Percentiles rank a stretch among this genome's conserved stretches.
These are phyloP conservation scores for Vanessa tameamea DNA, from an alignment of 1,140 invertebrate species.

Conservation along the genomic window DNA sequence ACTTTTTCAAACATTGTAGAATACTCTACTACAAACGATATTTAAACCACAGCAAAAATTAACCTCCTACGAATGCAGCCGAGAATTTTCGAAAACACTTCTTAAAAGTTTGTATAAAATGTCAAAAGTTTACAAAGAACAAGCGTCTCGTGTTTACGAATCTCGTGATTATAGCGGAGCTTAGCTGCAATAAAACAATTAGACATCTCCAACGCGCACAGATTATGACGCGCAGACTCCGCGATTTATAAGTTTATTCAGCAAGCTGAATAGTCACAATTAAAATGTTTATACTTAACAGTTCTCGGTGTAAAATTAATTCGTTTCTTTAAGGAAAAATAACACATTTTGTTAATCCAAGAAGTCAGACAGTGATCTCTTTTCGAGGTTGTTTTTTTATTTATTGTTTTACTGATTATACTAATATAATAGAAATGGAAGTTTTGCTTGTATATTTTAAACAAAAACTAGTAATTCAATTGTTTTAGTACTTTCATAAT, in stretches of 20 bases:
- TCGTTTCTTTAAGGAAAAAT: neutral
- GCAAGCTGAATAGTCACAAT: neutral
- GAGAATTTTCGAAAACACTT: neutral
- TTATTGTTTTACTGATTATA: too few species aligned
- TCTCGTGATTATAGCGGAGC: conserved; percentile 28
- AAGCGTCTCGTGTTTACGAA: conserved; percentile 35
- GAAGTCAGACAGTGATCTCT: too few species aligned
- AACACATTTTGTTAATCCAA: too few species aligned
- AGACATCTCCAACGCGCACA: conserved; percentile 38
- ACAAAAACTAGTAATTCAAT: too few species aligned
- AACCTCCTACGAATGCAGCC: too few species aligned
- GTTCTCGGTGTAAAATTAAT: neutral
- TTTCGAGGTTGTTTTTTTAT: too few species aligned
- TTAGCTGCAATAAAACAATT: conserved; percentile 58
- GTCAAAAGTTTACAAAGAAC: conserved; percentile 19
- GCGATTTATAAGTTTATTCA: conserved; percentile 16
- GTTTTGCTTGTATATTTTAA: too few species aligned
- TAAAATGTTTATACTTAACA: conserved; percentile 3
- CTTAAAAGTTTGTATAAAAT: conserved; percentile 4
- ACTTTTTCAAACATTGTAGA: too few species aligned
- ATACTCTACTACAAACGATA: too few species aligned
- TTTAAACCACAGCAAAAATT: too few species aligned
- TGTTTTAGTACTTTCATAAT: too few species aligned
- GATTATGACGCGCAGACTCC: conserved; percentile 31
- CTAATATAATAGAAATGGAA: too few species aligned